Base-by-base conservation (phyloP, 2,888 invertebrate genomes). In the Eulithis prunata region DNA sequence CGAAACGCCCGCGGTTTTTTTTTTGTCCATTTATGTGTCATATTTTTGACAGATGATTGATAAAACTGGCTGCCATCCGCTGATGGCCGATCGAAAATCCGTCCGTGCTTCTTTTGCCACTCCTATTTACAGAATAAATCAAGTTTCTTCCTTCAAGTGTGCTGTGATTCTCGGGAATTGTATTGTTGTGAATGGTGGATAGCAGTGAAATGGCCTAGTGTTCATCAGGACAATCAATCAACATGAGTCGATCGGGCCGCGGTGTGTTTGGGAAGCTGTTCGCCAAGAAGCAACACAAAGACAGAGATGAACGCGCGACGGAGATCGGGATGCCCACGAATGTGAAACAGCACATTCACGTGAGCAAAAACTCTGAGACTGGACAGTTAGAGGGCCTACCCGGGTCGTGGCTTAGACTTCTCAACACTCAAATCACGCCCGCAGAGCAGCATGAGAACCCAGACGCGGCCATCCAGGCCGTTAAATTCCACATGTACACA, bases 361-460 rank as follows among this genome's bases (percentile, higher is more conserved):
- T 98, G 32, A 96, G 96, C 73, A 96, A 96, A 78, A 97, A 98
- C 85, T 94, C 95, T 8, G 94, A 95, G 75, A 97, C 97, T 0
- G 98, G 98, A 0, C 95, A 96, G 84, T 90, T 98, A 75, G 97
- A 97, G 77, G 98, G 98, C 0, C 91, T 99, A 53, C 98, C 98
- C 0, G 94, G 95, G 43, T 95, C 97, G 38, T 98, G 98, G 98
- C 90, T 96, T 64, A 93, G 96, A 57, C 93, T 97, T 60, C 94
- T 98, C 74, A 95, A 97, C 79, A 95, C 96, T 13, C 97, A 97
- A 83, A 97, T 98, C 72, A 96, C 97, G 46, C 95, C 96, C 77
- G 96, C 96, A 49, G 98, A 98, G 83, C 97, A 98, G 87, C 95
- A 96, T 84, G 95, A 97, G 78, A 97, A 99, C 90, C 98, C 98